These are phyloP conservation scores for Enteromius viviparus DNA, from an alignment of 2,797 vertebrate species.

Conservation along the genomic window DNA sequence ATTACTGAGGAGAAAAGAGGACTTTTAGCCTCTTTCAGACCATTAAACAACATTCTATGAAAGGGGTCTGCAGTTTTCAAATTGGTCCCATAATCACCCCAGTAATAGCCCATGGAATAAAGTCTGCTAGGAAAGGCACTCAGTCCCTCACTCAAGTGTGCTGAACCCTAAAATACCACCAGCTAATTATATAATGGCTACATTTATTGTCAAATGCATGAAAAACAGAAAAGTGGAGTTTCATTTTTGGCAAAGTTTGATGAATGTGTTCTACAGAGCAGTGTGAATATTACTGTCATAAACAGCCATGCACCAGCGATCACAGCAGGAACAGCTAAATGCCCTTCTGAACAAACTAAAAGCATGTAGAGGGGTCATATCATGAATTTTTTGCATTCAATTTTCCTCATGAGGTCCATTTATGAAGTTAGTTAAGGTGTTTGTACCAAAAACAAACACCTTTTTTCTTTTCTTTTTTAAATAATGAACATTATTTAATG, in stretches of 20 bases:
- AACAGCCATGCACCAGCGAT: constrained; percentile 10
- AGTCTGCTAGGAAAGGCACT: constrained; percentile 37
- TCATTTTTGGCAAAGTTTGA: constrained; percentile 34
- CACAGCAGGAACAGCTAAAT: neutral
- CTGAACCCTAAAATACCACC: constrained; percentile 74
- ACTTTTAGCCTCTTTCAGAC: constrained; percentile 48
- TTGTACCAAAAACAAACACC: neutral
- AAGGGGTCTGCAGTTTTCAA: constrained; percentile 39
- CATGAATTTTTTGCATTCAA: neutral
- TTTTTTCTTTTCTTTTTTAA: no score
- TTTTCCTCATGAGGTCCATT: neutral
- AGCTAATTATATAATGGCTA: constrained; percentile 78
- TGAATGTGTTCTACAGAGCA: constrained; percentile 5
- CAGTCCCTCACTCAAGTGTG: constrained; percentile 72
- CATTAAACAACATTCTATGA: constrained; percentile 48
- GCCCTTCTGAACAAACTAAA: constrained; percentile 29
- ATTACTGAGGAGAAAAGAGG: constrained; percentile 32
- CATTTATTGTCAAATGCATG: constrained; percentile 60
- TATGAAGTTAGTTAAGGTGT: neutral
- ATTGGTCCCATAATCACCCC: constrained; percentile 32
- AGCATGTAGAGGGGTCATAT: neutral
- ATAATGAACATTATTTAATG: no score
- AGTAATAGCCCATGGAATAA: constrained; percentile 40
- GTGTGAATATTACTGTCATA: constrained; percentile 27
- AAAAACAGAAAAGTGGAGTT: constrained; percentile 22